Percentiles rank a stretch among this genome's conserved stretches.
These are phyloP conservation scores for Drosophila ananassae DNA, from an alignment of 1,140 invertebrate genomes.

Conservation along the genomic window DNA sequence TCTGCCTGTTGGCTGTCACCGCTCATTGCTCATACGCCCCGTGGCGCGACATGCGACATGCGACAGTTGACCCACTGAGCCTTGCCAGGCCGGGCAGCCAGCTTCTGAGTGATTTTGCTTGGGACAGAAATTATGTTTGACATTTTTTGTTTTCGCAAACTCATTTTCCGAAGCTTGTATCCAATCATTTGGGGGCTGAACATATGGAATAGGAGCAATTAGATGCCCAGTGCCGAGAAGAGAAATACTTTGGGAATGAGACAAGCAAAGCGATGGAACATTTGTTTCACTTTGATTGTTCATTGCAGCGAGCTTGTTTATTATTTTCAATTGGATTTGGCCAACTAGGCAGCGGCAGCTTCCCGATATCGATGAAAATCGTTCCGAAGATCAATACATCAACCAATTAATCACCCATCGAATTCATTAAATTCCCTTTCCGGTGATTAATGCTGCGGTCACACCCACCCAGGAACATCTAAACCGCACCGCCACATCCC, in stretches of 20 bases:
- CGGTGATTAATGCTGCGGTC: slow-evolving; percentile 39
- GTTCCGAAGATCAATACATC: background rate
- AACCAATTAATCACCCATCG: slow-evolving; percentile 28
- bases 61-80: slow-evolving; percentile 61
- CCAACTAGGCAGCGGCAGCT: no score
- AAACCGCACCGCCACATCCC: slow-evolving; percentile 1
- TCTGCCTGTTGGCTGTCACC: slow-evolving; percentile 51
- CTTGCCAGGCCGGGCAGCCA: slow-evolving; percentile 8
- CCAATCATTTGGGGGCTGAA: slow-evolving; percentile 29
- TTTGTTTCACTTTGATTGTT: no score
- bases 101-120: slow-evolving; percentile 38
- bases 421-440: slow-evolving; percentile 25
- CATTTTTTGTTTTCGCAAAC: slow-evolving; percentile 46
- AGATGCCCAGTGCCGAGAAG: slow-evolving; percentile 4
- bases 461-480: slow-evolving; percentile 21
- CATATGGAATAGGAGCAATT: slow-evolving; percentile 35
- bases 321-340: no score
- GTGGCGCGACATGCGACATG: slow-evolving; percentile 45
- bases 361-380: no score
- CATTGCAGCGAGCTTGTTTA: no score
- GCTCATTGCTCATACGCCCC: slow-evolving; percentile 71
- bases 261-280: background rate
- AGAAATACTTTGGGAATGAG: slow-evolving; percentile 25
- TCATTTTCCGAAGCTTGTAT: slow-evolving; percentile 32
- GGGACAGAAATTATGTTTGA: slow-evolving; percentile 46